phyloP scores from a whole-genome alignment of 2,888 invertebrate species.

The Abscondita cerata region DNA sequence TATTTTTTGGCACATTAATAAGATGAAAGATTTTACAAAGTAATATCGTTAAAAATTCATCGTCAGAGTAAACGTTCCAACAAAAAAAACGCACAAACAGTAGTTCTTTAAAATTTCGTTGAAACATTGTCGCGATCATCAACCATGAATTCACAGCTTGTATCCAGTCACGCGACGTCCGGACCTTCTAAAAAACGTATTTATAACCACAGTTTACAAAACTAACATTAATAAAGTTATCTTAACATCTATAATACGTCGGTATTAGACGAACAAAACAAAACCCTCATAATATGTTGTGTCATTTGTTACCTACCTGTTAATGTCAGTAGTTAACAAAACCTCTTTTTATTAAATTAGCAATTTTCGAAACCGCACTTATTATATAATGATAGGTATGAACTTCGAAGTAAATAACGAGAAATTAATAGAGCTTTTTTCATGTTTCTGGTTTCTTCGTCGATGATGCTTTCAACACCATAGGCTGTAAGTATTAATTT shows the following conservation, averaged over 20 bases:
- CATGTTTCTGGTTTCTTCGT: not conserved
- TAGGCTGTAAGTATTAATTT: constrained; percentile 21
- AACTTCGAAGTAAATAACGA: not conserved
- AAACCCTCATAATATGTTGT: constrained; percentile 40
- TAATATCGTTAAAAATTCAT: constrained; percentile 24
- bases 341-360: constrained; percentile 22
- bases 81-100: too few relatives aligned
- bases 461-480: constrained; percentile 3
- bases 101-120: constrained; percentile 24
- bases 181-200: constrained; percentile 36
- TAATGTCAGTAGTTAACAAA: constrained; percentile 19
- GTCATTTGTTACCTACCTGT: constrained; percentile 40
- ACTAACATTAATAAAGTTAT: constrained; percentile 41
- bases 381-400: constrained; percentile 11
- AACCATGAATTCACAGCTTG: constrained; percentile 46
- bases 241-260: constrained; percentile 37
- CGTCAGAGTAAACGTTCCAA: constrained; percentile 16
- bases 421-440: constrained; percentile 1
- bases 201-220: constrained; percentile 40
- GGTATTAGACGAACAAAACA: constrained; percentile 36
- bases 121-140: constrained; percentile 40
- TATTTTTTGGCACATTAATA: not conserved
- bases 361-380: constrained; percentile 7
- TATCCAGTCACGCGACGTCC: constrained; percentile 45
- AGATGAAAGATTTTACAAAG: too few relatives aligned